Evolutionary conservation across 2,888 invertebrate genomes (phyloP), one percentile per base, ranked within the genome.

Genomic region (Drosophila trichaetosa): DNA sequence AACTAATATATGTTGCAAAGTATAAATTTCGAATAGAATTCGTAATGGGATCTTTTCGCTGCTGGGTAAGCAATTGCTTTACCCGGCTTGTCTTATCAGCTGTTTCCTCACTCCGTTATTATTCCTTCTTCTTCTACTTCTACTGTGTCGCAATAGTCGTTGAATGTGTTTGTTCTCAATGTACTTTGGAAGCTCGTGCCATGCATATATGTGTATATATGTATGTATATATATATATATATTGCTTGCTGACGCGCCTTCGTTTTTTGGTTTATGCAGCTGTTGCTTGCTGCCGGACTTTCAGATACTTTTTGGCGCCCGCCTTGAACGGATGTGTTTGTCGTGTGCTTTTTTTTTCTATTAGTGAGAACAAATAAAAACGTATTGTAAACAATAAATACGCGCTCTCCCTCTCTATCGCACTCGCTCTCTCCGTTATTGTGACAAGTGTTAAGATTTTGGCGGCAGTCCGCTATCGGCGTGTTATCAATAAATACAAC

Each of bases 301-400:
- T 81, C 90, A 87, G 88, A 89, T 74, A 83, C 83, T 79, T 80
- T 83, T 86, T 71, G 81, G 79, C 83, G 76, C 71, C 86, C 52
- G 90, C 54, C 61, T 70, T 73, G 75, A 56, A 79, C 87, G 83
- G 86, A 71, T 80, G 46, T 46, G 46, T 24, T 46, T 46, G 80
- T 76, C 73, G 85, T 76, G 73, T 76, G 71, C 58, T 51, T 59
- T 52, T 51, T 51, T 49, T 46, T 46, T 24, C 52, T 46, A 40
- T n/a, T 11, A 34, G 27, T 53, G 16, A n/a, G 27, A 33, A 18
- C 40, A 42, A 38, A 49, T 40, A 62, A 13, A 33, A 59, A 56
- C 46, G 46, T 24, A 53, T 34, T 56, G 48, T 34, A 52, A 51
- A 31, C 64, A 36, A 29, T 4, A 38, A 40, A 51, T 13, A 53